Evolutionary conservation across 2,797 vertebrate species (phyloP), one percentile per base, ranked within the genome.

Genomic region (Cichlasoma orientale): DNA sequence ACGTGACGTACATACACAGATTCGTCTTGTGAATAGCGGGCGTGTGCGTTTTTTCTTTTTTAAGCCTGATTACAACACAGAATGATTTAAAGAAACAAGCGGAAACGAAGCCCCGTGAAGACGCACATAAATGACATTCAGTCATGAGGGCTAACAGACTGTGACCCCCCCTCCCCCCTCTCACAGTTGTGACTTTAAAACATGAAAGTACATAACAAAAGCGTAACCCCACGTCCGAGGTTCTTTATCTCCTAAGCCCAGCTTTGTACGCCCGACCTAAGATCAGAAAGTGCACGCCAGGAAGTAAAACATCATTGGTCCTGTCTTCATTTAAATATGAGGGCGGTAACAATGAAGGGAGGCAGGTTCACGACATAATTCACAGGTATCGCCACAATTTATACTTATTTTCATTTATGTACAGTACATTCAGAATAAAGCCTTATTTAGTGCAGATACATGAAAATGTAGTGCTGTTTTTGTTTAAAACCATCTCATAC

Each of bases 341-440:
- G 44, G 78, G 80, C 59, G 56, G 73, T 72, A 68, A 88, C 27
- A 74, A 53, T 79, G 76, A 78, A 8, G 55, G 76, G 75, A 61
- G 76, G 72, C 41, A 2, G 75, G 72, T 79, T 88, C 77, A 91
- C 78, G 12, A 86, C 83, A 86, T 68, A 83, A 81, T 61, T 87
- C 84, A 88, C 83, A 83, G 79, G 77, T 88, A 87, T 80, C 90
- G 86, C 79, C 79, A 88, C 83, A 78, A 69, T 57, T 78, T 85
- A 66, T 79, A 85, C 82, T 77, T 82, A 80, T 83, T 88, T 86
- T 89, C 78, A 70, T 90, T 56, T 85, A 93, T 94, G 82, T 93
- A 94, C 90, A 93, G 55, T 95, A 95, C 93, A 95, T 94, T 95
- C 93, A 92, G 85, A 90, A 91, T 94, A 93, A 95, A 94, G 92